Base-by-base conservation (phyloP, 2,797 vertebrate genomes). In the Erethizon dorsatum region DNA sequence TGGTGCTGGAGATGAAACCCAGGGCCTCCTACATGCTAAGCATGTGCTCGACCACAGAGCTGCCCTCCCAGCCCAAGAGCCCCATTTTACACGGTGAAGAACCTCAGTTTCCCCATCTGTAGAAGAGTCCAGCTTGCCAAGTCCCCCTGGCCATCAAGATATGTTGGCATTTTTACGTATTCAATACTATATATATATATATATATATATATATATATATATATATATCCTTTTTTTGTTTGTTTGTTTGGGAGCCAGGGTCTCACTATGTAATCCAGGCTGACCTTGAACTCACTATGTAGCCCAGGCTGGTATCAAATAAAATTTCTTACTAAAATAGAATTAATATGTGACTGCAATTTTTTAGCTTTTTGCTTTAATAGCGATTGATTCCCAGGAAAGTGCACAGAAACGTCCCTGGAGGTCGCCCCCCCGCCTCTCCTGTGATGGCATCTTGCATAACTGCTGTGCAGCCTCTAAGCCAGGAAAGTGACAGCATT, bases 41-140 rank as follows among this genome's bases (percentile, higher is more conserved):
- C 57, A 41, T 2, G 3, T 6, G 9, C 26, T 31, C 26, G 0
- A 12, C 22, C 41, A 12, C 37, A 9, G 57, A 9, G 14, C 15
- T 3, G 4, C 80, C 41, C 24, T 14, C 56, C 24, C 56, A 61
- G 24, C 80, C 24, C 18, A 4, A 17, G 24, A 28, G 57, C 8
- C 26, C 57, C 37, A 45, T n/a, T 18, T 45, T 4, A 45, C 14
- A 61, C 2, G 3, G 80, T 6, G 18, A 45, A 26, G 57, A 45
- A 61, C 37, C 37, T 83, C 79, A 28, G 24, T 61, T 45, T 61
- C 26, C 82, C n/a, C 26, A 20, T 33, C 57, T 47, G 82, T 31
- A 31, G 41, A 2, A 2, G 22, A 56, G n/a, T 41, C 79, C 79
- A 57, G 79, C 79, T 37, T 37, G 8, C 77, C 15, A 47, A 28